Evolutionary conservation across 2,797 vertebrate genomes (phyloP).

Genomic region (Ctenopoma kingsleyae): DNA sequence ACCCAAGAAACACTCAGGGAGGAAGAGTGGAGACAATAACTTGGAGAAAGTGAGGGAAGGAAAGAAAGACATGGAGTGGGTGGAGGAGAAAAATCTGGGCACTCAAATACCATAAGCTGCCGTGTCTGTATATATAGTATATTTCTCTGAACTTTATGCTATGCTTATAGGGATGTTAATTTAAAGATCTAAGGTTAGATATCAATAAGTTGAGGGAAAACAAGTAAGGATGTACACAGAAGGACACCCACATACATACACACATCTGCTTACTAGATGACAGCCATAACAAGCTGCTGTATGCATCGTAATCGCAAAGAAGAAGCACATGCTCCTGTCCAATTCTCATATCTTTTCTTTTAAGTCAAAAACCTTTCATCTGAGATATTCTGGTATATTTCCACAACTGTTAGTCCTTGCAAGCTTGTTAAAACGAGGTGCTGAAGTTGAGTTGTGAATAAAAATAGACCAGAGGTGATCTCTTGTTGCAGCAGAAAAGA

Average conservation of each 20-base stretch:
- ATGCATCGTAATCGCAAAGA: conserved; percentile 21
- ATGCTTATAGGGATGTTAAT: conserved; percentile 74
- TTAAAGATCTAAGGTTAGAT: conserved; percentile 76
- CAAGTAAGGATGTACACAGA: conserved; percentile 40
- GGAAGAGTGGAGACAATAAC: conserved; percentile 51
- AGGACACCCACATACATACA: conserved; percentile 30
- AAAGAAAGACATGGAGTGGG: conserved; percentile 60
- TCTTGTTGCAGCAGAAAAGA: conserved; percentile 27
- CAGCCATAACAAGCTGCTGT: conserved; percentile 25
- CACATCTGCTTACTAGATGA: conserved; percentile 27
- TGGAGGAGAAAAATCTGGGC: conserved; percentile 59
- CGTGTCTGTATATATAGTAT: conserved; percentile 69
- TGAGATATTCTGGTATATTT: conserved; percentile 31
- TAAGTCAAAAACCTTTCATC: conserved; percentile 25
- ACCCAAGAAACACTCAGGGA: conserved; percentile 33
- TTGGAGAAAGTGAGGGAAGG: conserved; percentile 38
- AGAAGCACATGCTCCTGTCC: conserved; percentile 11
- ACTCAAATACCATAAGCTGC: conserved; percentile 73
- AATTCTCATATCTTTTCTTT: conserved; percentile 16
- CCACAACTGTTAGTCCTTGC: conserved; percentile 6
- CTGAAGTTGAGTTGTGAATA: conserved; percentile 27
- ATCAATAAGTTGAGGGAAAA: conserved; percentile 49
- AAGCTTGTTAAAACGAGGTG: conserved; percentile 40
- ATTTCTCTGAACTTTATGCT: conserved; percentile 57
- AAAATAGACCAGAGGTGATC: conserved; percentile 59